Percentiles rank a stretch among this genome's conserved stretches.
Evolutionary conservation across 2,113 vertebrate species (phyloP).

Genomic region (Excalfactoria chinensis): DNA sequence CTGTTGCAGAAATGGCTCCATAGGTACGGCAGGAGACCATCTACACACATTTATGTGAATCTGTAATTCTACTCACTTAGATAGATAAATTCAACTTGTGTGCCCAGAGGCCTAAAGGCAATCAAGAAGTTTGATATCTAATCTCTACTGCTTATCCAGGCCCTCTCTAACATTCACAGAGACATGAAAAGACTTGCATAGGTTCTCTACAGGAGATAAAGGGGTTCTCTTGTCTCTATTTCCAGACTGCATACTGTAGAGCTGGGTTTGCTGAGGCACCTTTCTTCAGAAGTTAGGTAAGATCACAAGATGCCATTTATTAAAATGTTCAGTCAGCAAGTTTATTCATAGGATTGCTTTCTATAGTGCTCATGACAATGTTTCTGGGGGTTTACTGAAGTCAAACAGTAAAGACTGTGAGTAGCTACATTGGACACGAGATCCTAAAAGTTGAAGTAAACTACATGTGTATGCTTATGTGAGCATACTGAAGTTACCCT

Average conservation of each 20-base stretch:
- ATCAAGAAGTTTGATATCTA: neutral
- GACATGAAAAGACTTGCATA: neutral
- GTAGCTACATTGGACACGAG: neutral
- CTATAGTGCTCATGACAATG: neutral
- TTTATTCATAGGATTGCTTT: neutral
- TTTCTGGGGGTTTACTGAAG: neutral
- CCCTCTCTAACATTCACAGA: neutral
- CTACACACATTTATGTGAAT: no score
- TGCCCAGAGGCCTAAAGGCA: neutral
- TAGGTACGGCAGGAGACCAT: neutral
- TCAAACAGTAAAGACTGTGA: neutral
- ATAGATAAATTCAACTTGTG: neutral
- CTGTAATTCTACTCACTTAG: neutral
- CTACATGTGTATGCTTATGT: neutral
- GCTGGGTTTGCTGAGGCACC: neutral
- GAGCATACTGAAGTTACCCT: neutral
- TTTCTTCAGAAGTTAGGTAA: neutral
- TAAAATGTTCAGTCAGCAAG: neutral
- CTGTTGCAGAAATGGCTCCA: neutral
- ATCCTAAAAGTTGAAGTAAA: neutral
- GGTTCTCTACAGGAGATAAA: neutral
- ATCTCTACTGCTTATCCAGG: neutral
- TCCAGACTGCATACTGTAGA: neutral
- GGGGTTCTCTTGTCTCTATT: accelerated
- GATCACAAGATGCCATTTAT: neutral